Percentiles rank a stretch among this genome's conserved stretches.
phyloP scores from a whole-genome alignment of 2,113 vertebrate species.

The Syrrhaptes paradoxus region DNA sequence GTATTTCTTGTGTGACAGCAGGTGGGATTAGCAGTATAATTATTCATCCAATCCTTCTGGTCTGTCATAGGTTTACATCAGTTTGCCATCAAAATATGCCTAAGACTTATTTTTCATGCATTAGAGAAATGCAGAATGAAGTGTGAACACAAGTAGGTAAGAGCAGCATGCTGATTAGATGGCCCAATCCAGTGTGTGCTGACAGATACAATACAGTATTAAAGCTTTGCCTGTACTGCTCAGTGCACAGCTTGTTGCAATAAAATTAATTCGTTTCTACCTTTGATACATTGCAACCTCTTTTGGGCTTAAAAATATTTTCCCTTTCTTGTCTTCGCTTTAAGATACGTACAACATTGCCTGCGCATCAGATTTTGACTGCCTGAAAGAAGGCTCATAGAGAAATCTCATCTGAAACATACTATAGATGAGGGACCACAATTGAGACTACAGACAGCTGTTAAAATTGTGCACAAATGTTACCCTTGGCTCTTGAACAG shows the following conservation, averaged over 20 bases:
- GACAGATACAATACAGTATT: background rate
- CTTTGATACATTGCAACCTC: background rate
- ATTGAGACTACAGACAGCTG: background rate
- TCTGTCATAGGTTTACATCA: background rate
- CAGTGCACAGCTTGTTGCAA: background rate
- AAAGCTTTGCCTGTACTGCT: background rate
- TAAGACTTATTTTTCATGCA: constrained; percentile 30
- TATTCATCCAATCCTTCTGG: constrained; percentile 40
- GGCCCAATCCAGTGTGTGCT: background rate
- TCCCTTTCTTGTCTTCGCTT: background rate
- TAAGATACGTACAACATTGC: background rate
- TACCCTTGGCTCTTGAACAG: background rate
- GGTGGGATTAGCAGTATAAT: constrained; percentile 40
- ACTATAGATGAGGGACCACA: background rate
- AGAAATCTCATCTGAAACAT: background rate
- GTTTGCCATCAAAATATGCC: constrained; percentile 40
- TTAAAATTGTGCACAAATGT: background rate
- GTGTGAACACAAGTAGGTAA: background rate
- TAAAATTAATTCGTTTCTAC: background rate
- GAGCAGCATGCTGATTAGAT: constrained; percentile 38
- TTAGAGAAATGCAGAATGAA: constrained; percentile 42
- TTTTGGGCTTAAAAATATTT: background rate
- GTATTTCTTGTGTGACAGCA: constrained; percentile 32
- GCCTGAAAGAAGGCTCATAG: background rate
- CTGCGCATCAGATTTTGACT: background rate